These are phyloP conservation scores for Mantis religiosa DNA, from an alignment of 2,888 invertebrate genomes.

Conservation along the genomic window DNA sequence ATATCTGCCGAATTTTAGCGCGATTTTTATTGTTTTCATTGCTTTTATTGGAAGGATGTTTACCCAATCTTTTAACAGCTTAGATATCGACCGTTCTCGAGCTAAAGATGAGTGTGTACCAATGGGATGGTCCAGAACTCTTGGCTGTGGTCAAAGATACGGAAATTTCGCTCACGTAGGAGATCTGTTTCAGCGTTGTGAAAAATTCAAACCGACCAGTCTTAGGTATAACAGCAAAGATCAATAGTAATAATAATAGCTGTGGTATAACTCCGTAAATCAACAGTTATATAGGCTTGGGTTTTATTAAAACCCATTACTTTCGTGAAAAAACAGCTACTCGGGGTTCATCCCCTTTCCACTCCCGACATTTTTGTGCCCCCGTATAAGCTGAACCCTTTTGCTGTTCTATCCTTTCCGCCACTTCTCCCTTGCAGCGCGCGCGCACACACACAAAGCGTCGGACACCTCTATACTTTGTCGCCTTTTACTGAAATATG, in stretches of 20 bases:
- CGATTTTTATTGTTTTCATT: too few species aligned
- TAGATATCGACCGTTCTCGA: too few species aligned
- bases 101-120: too few species aligned
- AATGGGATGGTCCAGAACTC: too few species aligned
- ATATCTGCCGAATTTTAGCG: too few species aligned
- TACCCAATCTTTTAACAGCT: too few species aligned
- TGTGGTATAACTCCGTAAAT: slow-evolving; percentile 24
- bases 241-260: slow-evolving; percentile 20
- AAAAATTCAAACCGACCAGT: not conserved
- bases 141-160: too few species aligned
- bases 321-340: not conserved
- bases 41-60: too few species aligned
- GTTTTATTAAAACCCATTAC: slow-evolving; percentile 28
- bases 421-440: not conserved
- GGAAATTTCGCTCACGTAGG: too few species aligned
- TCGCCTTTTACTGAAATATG: slow-evolving; percentile 1
- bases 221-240: not conserved
- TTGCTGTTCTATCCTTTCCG: not conserved
- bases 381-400: not conserved
- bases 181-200: too few species aligned
- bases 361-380: not conserved
- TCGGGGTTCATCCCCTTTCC: not conserved
- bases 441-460: not conserved
- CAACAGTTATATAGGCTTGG: slow-evolving; percentile 14
- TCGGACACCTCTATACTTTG: not conserved